Percentiles rank a stretch among this genome's conserved stretches.
Evolutionary conservation across 2,113 vertebrate genomes (phyloP).

Genomic region (Mastomys coucha): DNA sequence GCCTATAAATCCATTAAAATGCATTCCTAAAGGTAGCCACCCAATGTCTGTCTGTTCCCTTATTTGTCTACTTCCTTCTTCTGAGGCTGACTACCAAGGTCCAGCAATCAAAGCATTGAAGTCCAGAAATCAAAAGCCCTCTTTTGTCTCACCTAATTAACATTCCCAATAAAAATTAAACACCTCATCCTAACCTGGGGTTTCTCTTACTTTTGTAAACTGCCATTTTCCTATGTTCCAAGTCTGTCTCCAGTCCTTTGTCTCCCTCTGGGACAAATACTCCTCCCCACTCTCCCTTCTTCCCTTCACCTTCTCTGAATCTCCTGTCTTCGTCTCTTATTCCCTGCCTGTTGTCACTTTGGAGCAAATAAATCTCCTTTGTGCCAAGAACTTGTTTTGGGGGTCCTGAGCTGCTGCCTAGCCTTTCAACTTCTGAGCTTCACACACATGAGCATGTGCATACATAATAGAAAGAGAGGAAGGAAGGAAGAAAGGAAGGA

Average conservation of each 20-base stretch:
- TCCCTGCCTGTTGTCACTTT: background rate
- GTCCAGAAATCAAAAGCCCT: no score
- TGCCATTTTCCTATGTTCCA: background rate
- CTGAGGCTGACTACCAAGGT: background rate
- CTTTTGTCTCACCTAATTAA: background rate
- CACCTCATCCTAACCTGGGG: background rate
- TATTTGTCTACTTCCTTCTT: background rate
- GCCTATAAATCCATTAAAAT: background rate
- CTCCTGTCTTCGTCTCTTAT: background rate
- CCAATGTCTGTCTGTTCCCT: background rate
- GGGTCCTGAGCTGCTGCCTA: background rate
- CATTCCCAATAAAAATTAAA: background rate
- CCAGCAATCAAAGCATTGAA: no score
- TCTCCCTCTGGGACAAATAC: background rate
- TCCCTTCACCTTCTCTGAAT: background rate
- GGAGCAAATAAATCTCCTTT: background rate
- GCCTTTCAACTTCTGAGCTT: no score
- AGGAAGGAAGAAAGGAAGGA: fast-evolving
- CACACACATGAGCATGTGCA: background rate
- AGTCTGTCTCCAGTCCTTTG: background rate
- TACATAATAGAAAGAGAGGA: no score
- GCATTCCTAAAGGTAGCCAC: background rate
- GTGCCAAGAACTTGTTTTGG: no score
- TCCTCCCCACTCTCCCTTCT: background rate
- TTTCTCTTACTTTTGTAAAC: background rate